These are phyloP conservation scores for Dasyprocta punctata DNA, from an alignment of 2,113 vertebrate species.

Conservation along the genomic window DNA sequence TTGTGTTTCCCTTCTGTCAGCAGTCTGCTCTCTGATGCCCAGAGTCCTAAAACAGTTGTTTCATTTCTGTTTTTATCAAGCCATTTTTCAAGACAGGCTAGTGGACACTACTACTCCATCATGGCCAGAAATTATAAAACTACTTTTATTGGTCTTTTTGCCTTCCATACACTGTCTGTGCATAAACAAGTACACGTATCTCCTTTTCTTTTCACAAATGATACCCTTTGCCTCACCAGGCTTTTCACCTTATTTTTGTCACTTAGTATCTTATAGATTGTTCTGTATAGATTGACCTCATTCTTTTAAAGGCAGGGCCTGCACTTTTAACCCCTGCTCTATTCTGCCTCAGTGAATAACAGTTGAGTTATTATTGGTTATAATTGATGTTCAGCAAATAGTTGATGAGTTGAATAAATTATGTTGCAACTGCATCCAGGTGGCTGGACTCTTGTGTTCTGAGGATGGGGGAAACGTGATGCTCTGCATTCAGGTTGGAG, in stretches of 20 bases:
- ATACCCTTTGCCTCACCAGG: neutral
- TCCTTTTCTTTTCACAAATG: neutral
- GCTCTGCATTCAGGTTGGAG: neutral
- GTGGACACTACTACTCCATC: neutral
- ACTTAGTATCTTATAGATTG: conserved; percentile 28
- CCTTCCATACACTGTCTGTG: neutral
- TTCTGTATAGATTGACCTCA: conserved; percentile 41
- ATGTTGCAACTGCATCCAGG: conserved; percentile 47
- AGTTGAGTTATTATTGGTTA: conserved; percentile 61
- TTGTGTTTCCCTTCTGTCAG: neutral
- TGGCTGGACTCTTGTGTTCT: conserved; percentile 29
- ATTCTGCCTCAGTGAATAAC: conserved; percentile 51
- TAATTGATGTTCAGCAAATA: conserved; percentile 64
- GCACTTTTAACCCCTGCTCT: conserved; percentile 11
- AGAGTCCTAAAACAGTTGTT: neutral
- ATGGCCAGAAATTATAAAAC: neutral
- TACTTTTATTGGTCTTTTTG: neutral
- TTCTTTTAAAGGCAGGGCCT: conserved; percentile 52
- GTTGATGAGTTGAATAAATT: conserved; percentile 64
- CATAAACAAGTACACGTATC: neutral
- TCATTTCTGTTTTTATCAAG: neutral
- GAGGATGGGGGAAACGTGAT: conserved; percentile 1
- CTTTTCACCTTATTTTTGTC: conserved; percentile 35
- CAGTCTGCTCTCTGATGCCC: neutral
- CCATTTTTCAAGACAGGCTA: neutral